phyloP scores from a whole-genome alignment of 2,797 vertebrate genomes.

The Parambassis ranga region DNA sequence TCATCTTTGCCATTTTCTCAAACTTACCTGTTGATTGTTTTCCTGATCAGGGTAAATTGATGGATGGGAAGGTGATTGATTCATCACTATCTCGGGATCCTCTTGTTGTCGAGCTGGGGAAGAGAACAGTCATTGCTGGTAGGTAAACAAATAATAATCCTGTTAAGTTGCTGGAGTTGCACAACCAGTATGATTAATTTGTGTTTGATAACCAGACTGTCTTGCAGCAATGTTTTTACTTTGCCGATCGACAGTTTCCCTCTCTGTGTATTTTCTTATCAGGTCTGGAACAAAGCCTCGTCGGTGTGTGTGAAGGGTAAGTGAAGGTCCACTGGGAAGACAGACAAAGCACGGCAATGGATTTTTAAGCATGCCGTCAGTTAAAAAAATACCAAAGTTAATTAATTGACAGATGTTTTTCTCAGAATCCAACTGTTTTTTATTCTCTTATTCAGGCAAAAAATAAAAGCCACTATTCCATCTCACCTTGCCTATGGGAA shows the following conservation, averaged over 20 bases:
- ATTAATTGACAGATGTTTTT: neutral
- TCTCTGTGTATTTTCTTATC: conserved; percentile 37
- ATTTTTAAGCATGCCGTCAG: neutral
- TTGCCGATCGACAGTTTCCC: conserved; percentile 24
- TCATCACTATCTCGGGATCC: conserved; percentile 90
- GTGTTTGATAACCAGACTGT: neutral
- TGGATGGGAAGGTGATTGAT: conserved; percentile 92
- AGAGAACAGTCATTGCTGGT: conserved; percentile 94
- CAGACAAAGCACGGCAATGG: neutral
- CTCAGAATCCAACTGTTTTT: neutral
- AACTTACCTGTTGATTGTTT: neutral
- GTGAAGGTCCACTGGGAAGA: conserved; percentile 40
- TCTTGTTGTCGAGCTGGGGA: conserved; percentile 94
- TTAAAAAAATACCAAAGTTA: neutral
- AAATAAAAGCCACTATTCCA: conserved; percentile 93
- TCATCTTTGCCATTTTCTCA: neutral
- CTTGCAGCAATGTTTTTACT: neutral
- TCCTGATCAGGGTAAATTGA: conserved; percentile 85
- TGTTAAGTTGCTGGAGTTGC: neutral
- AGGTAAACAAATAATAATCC: conserved; percentile 11
- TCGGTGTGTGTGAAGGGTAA: conserved; percentile 96
- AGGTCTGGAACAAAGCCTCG: conserved; percentile 94
- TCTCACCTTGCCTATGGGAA: conserved; percentile 94
- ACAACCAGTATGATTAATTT: neutral
- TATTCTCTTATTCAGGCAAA: conserved; percentile 82